Evolutionary conservation across 2,797 vertebrate genomes (phyloP), one percentile per base, ranked within the genome.

Genomic region (Myotis daubentonii): DNA sequence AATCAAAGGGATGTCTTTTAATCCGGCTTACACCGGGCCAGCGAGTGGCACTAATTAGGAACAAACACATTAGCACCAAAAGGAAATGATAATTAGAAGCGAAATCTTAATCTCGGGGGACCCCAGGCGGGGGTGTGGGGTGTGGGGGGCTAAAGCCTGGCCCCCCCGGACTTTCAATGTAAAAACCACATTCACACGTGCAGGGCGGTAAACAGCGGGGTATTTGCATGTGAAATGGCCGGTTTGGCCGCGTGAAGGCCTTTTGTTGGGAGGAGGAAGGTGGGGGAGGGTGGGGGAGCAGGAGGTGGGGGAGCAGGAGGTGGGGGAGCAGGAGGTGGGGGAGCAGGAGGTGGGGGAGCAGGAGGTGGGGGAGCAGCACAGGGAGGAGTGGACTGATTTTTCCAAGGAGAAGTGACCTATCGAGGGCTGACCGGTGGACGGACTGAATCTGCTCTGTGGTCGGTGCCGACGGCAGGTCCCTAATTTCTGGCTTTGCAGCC

Each of bases 11-110:
- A 87, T 96, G 83, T 93, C 93, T 94, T 94, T 84, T 93, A 95
- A 97, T 93, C 96, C 92, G 88, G 87, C 30, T 97, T 95, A 87
- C 93, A 91, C 92, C 88, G 86, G 91, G 66, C 91, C 83, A 72
- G 71, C 28, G 86, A 96, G 91, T 87, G 82, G 93, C 76, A 38
- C 89, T 94, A 94, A 89, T 86, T 83, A 94, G 95, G 96, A 96
- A 96, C 88, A 95, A 97, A 95, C 96, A 93, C 97, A 96, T 97
- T 97, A 97, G 88, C 96, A 95, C 96, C 97, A 89, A 91, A 97
- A 96, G 96, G 95, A 96, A 94, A 97, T 97, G 96, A 91, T 96
- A 96, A 97, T 97, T 96, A 96, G 96, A 93, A 96, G 90, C 10
- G 9, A 66, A 96, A 83, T 94, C 95, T 96, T 96, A 95, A 97